A percentile compares a stretch with the other conserved stretches of the same genome.
Evolutionary conservation across 2,797 vertebrate species (phyloP).

Genomic region (Harpagifer antarcticus): DNA sequence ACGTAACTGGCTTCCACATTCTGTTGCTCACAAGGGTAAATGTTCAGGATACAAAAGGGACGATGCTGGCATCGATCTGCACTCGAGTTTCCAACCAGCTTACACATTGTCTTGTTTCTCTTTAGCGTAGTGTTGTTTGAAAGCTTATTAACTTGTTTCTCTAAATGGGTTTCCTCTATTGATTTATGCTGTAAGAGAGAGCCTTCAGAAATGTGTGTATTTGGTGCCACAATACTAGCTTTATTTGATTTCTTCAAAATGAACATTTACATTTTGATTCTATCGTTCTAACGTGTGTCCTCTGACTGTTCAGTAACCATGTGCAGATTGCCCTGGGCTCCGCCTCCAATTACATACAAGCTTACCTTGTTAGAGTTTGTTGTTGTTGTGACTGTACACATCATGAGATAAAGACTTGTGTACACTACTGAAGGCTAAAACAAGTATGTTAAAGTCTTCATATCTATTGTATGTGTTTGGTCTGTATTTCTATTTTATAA

Average conservation of each 20-base stretch:
- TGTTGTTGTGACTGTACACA: background rate
- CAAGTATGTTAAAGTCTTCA: background rate
- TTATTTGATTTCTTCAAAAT: background rate
- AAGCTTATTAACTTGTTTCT: background rate
- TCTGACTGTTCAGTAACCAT: background rate
- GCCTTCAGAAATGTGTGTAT: background rate
- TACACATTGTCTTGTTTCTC: background rate
- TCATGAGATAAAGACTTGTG: background rate
- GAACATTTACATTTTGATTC: background rate
- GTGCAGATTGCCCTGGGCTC: slow-evolving; percentile 5
- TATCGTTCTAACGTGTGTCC: background rate
- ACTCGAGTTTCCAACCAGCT: slow-evolving; percentile 1
- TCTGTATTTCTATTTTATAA: background rate
- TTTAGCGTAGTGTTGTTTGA: background rate
- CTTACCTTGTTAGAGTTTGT: background rate
- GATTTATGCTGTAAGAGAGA: slow-evolving; percentile 2
- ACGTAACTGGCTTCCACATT: slow-evolving; percentile 8
- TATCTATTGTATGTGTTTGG: background rate
- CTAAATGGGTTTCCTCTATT: background rate
- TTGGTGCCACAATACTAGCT: background rate
- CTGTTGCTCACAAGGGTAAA: slow-evolving; percentile 6
- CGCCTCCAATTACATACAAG: background rate
- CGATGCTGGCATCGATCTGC: background rate
- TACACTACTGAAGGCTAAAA: background rate
- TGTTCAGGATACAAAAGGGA: slow-evolving; percentile 8